Base-by-base conservation (phyloP, 2,113 vertebrate species). In the Siniperca knerii region DNA sequence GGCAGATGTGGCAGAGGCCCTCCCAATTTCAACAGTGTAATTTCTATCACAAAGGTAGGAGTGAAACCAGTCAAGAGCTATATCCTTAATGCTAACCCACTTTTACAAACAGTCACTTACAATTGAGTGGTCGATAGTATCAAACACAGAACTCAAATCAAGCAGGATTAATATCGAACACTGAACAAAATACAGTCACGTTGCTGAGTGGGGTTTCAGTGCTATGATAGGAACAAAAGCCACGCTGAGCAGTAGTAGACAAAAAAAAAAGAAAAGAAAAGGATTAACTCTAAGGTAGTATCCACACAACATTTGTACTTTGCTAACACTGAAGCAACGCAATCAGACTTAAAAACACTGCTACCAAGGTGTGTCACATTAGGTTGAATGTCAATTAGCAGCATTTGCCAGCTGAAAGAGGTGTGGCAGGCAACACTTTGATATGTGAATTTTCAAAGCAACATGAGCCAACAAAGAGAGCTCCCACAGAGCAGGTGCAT, bases 371-470 rank as follows among this genome's bases (percentile, higher is more conserved):
- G 29, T 8, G 21, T 60, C 33, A 50, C 16, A 23, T 40, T 3
- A 50, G 15, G 44, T 29, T 68, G 4, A 29, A 50, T 25, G n/a
- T 11, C 4, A 23, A 48, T 75, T 25, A 13, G 62, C 25, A 37
- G 12, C 58, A 20, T 33, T 65, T 16, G 1, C 33, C 10, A 10
- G 37, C 70, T 65, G 25, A 57, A 33, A 33, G 35, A 42, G 33
- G 60, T 15, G 58, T 23, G 7, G 40, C 25, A 11, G 4, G 16
- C 62, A 37, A 6, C 52, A 67, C 71, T 82, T 82, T 75, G 71
- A 82, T 60, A 42, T 50, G 10, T 40, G 54, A 48, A 46, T 52
- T 68, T 75, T 60, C 62, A 68, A 76, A 82, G 72, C 62, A 54
- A 18, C 64, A 18, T 18, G 21, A 54, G 20, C 33, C 25, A 62